phyloP scores from a whole-genome alignment of 2,113 vertebrate genomes.

The Corythornis vintsioides region DNA sequence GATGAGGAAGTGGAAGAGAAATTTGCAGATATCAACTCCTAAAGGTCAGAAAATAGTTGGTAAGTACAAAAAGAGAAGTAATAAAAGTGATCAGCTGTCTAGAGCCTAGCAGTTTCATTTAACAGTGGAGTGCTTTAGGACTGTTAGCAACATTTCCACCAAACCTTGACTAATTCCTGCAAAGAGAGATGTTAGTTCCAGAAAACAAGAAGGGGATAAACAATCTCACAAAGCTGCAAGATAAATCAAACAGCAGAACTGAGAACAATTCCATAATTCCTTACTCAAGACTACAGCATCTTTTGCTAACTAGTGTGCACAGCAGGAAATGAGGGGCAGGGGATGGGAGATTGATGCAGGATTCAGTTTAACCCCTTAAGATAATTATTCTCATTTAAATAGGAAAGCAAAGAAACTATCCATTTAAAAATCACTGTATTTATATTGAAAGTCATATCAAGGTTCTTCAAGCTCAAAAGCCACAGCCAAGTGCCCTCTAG shows the following conservation, averaged over 20 bases:
- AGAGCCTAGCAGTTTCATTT: not conserved
- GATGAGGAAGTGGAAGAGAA: not conserved
- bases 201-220: not conserved
- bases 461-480: too few relatives aligned
- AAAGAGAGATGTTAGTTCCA: not conserved
- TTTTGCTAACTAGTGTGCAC: not conserved
- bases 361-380: not conserved
- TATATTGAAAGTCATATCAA: not conserved
- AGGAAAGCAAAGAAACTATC: not conserved
- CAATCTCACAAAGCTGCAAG: not conserved
- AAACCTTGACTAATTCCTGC: not conserved
- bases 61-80: not conserved
- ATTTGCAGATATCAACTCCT: not conserved
- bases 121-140: not conserved
- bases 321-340: not conserved
- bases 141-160: not conserved
- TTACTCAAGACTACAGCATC: not conserved
- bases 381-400: not conserved
- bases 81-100: not conserved
- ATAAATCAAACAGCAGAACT: not conserved
- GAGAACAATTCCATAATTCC: not conserved
- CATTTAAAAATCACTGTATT: not conserved
- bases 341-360: too few relatives aligned
- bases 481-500: not conserved
- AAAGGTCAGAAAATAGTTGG: slow-evolving; percentile 3